phyloP scores from a whole-genome alignment of 2,888 invertebrate species.

The Ctena decussata region DNA sequence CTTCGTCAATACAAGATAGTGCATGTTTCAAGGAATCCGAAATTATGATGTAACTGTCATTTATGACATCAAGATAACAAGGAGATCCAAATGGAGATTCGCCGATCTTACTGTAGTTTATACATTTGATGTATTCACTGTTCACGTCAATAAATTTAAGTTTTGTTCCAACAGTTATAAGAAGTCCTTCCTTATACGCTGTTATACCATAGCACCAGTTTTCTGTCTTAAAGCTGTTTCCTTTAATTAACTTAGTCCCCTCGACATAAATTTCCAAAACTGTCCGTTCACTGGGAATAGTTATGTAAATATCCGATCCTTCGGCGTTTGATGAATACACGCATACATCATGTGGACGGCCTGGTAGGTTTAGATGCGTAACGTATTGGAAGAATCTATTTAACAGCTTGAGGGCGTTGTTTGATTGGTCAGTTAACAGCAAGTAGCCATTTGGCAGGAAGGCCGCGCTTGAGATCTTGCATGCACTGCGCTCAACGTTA shows the following conservation, averaged over 20 bases:
- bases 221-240: constrained; percentile 33
- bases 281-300: constrained; percentile 51
- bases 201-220: constrained; percentile 64
- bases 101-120: constrained; percentile 42
- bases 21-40: constrained; percentile 46
- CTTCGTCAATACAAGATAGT: constrained; percentile 36
- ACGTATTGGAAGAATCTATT: constrained; percentile 48
- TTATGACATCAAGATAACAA: constrained; percentile 52
- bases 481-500: constrained; percentile 40
- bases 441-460: constrained; percentile 57
- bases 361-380: constrained; percentile 41
- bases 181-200: constrained; percentile 58
- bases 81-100: constrained; percentile 56
- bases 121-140: constrained; percentile 38
- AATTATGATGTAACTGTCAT: constrained; percentile 37
- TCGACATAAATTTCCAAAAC: constrained; percentile 53
- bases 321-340: constrained; percentile 53
- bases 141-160: constrained; percentile 54
- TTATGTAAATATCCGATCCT: constrained; percentile 56
- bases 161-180: constrained; percentile 60
- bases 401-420: constrained; percentile 47
- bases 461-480: constrained; percentile 57
- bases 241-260: not conserved
- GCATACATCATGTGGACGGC: constrained; percentile 56
- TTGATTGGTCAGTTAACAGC: constrained; percentile 52